Conservation (phyloP, 1,140 invertebrate species). For the Atta texana region DNA sequence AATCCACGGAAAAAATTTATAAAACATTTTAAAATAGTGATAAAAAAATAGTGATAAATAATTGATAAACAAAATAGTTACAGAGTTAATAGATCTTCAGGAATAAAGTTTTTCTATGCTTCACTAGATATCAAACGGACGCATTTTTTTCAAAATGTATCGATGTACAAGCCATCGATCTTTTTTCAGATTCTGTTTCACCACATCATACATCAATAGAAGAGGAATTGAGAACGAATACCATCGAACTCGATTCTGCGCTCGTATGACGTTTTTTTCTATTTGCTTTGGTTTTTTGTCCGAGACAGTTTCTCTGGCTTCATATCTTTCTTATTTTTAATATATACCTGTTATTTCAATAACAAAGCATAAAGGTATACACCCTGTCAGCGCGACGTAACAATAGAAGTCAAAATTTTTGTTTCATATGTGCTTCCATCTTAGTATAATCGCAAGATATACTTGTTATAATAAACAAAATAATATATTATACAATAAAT, state of each 20-base stretch:
- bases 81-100: conserved; percentile 1
- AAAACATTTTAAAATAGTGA: not conserved
- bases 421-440: not conserved
- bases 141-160: conserved; percentile 72
- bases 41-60: not conserved
- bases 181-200: conserved; percentile 65
- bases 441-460: not conserved
- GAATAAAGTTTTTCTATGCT: conserved; percentile 30
- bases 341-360: conserved; percentile 12
- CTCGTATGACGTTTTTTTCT: conserved; percentile 35
- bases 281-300: conserved; percentile 56
- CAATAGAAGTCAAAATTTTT: not conserved
- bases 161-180: conserved; percentile 15
- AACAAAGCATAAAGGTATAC: not conserved
- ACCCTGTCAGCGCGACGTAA: not conserved
- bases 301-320: not conserved
- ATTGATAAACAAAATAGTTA: conserved; percentile 13
- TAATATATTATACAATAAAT: not conserved
- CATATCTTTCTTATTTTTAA: not conserved
- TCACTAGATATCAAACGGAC: conserved; percentile 3
- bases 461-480: conserved; percentile 5
- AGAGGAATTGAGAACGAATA: conserved; percentile 53
- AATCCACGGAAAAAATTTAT: not conserved
- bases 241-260: conserved; percentile 54
- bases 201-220: conserved; percentile 60